Conservation (phyloP, 2,888 invertebrate species). For the Andrena bucephala region DNA sequence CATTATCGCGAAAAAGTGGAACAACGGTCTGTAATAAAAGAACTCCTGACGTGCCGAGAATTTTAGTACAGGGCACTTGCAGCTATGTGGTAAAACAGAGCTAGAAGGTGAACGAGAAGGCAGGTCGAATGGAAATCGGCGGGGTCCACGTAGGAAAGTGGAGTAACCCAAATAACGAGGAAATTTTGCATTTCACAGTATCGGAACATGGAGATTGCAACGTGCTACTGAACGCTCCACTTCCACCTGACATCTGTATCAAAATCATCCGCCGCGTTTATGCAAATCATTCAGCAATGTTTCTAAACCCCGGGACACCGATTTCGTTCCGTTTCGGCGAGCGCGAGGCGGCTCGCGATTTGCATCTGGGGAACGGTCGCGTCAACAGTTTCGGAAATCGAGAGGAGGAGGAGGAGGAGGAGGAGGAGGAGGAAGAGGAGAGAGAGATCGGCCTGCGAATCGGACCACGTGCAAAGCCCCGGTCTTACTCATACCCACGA, state of each 20-base stretch:
- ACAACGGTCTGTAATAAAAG: conserved; percentile 40
- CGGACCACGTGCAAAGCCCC: conserved; percentile 69
- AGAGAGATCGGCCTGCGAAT: conserved; percentile 61
- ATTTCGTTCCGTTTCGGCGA: neutral
- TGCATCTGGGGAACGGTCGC: conserved; percentile 4
- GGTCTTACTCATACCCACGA: conserved; percentile 58
- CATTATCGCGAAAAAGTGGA: conserved; percentile 34
- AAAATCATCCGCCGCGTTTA: too few relatives aligned
- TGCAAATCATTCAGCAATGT: neutral
- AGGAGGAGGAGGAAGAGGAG: conserved; percentile 8
- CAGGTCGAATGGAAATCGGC: neutral
- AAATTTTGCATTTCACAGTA: neutral
- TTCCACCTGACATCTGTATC: neutral
- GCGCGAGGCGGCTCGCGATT: conserved; percentile 2
- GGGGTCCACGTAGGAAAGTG: neutral
- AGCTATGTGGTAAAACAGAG: neutral
- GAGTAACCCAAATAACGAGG: neutral
- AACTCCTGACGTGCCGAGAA: conserved; percentile 4
- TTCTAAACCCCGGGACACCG: neutral
- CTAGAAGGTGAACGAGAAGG: neutral
- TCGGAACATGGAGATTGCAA: conserved; percentile 4
- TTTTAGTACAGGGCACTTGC: neutral
- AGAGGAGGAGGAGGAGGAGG: conserved; percentile 18
- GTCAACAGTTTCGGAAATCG: neutral
- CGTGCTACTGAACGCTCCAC: neutral